These are phyloP conservation scores for Indicator indicator DNA, from an alignment of 2,113 vertebrate genomes.

Conservation along the genomic window DNA sequence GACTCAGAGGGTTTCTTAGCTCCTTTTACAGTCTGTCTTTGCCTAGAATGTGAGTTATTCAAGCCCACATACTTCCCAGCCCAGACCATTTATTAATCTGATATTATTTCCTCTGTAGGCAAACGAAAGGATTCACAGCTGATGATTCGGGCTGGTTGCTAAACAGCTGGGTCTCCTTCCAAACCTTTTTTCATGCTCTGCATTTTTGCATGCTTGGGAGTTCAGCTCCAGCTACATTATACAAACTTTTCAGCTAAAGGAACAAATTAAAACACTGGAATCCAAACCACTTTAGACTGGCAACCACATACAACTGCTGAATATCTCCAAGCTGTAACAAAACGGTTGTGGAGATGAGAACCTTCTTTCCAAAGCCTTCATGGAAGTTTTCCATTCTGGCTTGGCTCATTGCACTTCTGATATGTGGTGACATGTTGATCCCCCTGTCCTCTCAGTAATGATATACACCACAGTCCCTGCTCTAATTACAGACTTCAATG, in stretches of 20 bases:
- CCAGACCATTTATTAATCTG: neutral
- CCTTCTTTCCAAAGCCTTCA: neutral
- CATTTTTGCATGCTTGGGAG: neutral
- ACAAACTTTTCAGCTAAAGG: neutral
- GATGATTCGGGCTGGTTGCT: neutral
- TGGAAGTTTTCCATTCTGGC: neutral
- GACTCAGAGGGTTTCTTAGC: neutral
- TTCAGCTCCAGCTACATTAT: neutral
- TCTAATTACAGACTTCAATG: accelerated
- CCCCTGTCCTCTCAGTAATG: accelerated
- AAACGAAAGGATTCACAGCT: neutral
- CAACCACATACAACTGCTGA: neutral
- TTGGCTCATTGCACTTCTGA: accelerated
- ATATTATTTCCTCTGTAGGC: neutral
- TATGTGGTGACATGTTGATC: accelerated
- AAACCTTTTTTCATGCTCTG: neutral
- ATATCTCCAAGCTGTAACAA: neutral
- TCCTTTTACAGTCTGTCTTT: neutral
- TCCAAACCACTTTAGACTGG: neutral
- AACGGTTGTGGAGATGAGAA: neutral
- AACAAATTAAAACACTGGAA: neutral
- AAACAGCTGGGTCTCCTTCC: neutral
- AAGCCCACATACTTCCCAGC: neutral
- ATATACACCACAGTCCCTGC: accelerated
- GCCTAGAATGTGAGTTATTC: neutral